Evolutionary conservation across 2,797 vertebrate genomes (phyloP).

Genomic region (Chanos chanos): DNA sequence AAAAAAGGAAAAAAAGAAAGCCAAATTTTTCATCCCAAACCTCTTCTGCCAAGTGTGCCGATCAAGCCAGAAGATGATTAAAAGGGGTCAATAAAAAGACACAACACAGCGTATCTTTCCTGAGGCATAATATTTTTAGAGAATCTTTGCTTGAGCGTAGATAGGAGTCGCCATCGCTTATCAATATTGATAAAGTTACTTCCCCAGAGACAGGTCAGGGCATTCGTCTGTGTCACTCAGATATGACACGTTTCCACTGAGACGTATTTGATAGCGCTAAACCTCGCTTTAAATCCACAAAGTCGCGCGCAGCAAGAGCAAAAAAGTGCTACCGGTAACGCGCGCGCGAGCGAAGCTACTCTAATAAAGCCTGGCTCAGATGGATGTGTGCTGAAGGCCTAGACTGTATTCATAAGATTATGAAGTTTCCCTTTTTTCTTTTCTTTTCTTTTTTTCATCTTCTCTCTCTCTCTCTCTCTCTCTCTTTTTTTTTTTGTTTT

Average conservation of each 20-base stretch:
- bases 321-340: no score
- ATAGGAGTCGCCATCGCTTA: constrained; percentile 6
- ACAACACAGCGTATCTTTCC: background rate
- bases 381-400: no score
- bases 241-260: constrained; percentile 23
- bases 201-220: constrained; percentile 1
- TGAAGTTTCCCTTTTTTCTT: no score
- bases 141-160: constrained; percentile 6
- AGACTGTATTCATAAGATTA: no score
- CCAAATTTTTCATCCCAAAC: no score
- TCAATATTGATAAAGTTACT: constrained; percentile 37
- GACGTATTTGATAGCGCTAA: background rate
- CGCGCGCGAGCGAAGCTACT: no score
- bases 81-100: constrained; percentile 3
- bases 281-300: no score
- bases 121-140: background rate
- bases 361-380: no score
- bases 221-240: constrained; percentile 31
- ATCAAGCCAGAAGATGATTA: background rate
- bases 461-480: background rate
- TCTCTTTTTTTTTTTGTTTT: background rate
- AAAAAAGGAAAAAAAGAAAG: no score
- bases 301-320: no score
- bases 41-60: no score
- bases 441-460: no score